Percentiles rank a stretch among this genome's conserved stretches.
phyloP scores from a whole-genome alignment of 2,113 vertebrate species.

The Tretioscincus oriximinensis region DNA sequence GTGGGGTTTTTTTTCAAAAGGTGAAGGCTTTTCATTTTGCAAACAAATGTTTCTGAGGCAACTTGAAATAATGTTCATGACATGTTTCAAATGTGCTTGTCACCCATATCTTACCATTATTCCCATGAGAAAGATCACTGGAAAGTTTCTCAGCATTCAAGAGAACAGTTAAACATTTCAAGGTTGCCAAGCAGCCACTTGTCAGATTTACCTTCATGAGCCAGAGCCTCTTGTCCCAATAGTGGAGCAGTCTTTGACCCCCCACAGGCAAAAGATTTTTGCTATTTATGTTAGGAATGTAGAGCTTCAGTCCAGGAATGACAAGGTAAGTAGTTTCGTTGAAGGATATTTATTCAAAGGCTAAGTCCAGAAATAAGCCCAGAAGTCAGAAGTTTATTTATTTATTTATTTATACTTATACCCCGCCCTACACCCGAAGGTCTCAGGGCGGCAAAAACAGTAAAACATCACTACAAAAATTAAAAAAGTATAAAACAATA shows the following conservation, averaged over 20 bases:
- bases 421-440: no score
- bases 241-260: not conserved
- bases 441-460: no score
- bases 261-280: not conserved
- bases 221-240: conserved; percentile 7
- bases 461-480: no score
- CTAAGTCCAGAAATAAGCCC: no score
- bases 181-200: conserved; percentile 37
- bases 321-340: no score
- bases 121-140: conserved; percentile 31
- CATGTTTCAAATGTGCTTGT: conserved; percentile 12
- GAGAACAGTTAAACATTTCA: conserved; percentile 51
- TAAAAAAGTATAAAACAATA: no score
- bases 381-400: no score
- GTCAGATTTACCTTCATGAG: conserved; percentile 51
- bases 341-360: no score
- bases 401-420: no score
- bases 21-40: conserved; percentile 16
- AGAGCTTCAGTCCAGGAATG: no score
- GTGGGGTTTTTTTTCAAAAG: not conserved
- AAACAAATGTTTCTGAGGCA: conserved; percentile 32
- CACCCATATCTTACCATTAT: not conserved
- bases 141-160: conserved; percentile 40
- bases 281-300: no score
- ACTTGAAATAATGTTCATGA: conserved; percentile 9